These are phyloP conservation scores for Sapajus apella DNA, from an alignment of 2,113 vertebrate genomes.

Conservation along the genomic window DNA sequence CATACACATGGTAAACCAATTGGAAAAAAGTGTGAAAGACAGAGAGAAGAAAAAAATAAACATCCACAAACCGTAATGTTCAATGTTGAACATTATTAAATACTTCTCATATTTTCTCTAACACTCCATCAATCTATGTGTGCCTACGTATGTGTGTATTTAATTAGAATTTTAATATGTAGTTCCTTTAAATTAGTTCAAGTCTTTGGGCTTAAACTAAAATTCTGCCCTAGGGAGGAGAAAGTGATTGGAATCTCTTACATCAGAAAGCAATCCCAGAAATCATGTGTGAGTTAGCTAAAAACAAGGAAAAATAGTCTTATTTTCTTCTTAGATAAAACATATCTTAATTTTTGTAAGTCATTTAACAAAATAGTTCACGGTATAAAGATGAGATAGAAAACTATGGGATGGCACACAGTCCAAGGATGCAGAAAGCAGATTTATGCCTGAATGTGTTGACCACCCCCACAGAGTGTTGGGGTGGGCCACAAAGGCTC, in stretches of 20 bases:
- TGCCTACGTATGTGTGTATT: not conserved
- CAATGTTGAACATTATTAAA: not conserved
- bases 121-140: not conserved
- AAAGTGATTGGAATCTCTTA: not conserved
- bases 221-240: not conserved
- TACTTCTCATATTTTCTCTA: not conserved
- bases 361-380: not conserved
- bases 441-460: not conserved
- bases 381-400: not conserved
- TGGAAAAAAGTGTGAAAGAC: not conserved
- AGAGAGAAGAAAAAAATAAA: constrained; percentile 35
- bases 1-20: not conserved
- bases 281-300: not conserved
- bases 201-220: constrained; percentile 11
- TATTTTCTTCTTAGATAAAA: constrained; percentile 38
- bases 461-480: not conserved
- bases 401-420: not conserved
- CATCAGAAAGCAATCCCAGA: not conserved
- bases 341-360: not conserved
- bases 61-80: not conserved
- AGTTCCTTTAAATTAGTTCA: constrained; percentile 47
- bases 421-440: not conserved
- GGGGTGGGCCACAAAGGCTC: not conserved
- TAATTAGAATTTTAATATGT: constrained; percentile 44
- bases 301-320: not conserved